phyloP scores from a whole-genome alignment of 2,113 vertebrate genomes.

The Mirza zaza region DNA sequence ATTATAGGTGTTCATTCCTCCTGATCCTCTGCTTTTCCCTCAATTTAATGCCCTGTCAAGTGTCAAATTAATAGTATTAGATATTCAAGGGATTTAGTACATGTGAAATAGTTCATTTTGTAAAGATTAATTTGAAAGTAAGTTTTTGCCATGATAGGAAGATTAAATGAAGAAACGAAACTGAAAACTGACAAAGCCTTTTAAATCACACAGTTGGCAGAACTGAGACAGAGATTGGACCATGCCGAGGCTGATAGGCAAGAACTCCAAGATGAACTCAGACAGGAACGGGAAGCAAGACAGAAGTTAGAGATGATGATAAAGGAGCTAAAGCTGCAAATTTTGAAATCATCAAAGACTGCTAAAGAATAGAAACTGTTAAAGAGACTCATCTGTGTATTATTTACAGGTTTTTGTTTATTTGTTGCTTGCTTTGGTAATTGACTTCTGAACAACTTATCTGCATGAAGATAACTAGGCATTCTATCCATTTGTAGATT shows the following conservation, averaged over 20 bases:
- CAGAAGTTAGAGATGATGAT: constrained; percentile 95
- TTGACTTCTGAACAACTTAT: constrained; percentile 68
- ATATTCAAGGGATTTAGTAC: neutral
- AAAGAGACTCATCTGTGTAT: constrained; percentile 31
- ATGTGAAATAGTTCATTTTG: constrained; percentile 33
- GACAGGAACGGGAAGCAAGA: constrained; percentile 93
- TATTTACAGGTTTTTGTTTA: constrained; percentile 74
- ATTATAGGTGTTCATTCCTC: neutral
- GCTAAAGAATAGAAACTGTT: constrained; percentile 82
- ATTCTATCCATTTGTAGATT: constrained; percentile 77
- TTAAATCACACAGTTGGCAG: constrained; percentile 88
- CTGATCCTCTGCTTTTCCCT: neutral
- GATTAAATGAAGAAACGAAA: constrained; percentile 25
- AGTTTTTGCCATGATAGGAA: neutral
- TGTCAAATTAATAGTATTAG: neutral
- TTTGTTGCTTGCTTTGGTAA: constrained; percentile 67
- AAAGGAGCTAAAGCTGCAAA: constrained; percentile 93
- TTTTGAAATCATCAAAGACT: constrained; percentile 87
- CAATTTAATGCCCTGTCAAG: neutral
- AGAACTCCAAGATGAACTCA: constrained; percentile 95
- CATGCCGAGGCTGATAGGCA: constrained; percentile 94
- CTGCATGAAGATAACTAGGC: constrained; percentile 72
- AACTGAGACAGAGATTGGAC: constrained; percentile 93
- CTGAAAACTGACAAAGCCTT: constrained; percentile 29
- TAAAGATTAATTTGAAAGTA: constrained; percentile 41